These are phyloP conservation scores for Equus przewalskii DNA, from an alignment of 2,113 vertebrate genomes.

Conservation along the genomic window DNA sequence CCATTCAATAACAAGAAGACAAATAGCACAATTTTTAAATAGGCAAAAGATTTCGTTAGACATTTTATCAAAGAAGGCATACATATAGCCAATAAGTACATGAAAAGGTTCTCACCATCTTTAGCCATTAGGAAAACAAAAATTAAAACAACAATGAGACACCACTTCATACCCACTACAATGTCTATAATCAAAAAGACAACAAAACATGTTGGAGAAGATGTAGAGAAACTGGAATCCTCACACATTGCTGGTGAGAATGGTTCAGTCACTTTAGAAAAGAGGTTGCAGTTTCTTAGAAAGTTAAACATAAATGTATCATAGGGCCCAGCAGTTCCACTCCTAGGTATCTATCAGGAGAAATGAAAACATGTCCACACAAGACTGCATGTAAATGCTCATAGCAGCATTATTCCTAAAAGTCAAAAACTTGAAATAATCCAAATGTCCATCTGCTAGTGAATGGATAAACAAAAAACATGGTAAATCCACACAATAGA, in stretches of 20 bases:
- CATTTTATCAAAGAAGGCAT: background rate
- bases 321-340: background rate
- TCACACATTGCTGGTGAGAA: background rate
- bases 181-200: background rate
- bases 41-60: background rate
- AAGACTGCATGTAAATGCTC: background rate
- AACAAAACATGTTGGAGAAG: background rate
- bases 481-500: background rate
- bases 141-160: background rate
- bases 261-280: background rate
- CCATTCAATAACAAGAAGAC: background rate
- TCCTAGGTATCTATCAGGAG: background rate
- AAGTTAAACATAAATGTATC: background rate
- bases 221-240: background rate
- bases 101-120: background rate
- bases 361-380: background rate
- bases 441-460: background rate
- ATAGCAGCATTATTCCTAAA: background rate
- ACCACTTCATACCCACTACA: background rate
- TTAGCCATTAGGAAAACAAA: background rate
- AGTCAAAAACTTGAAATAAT: background rate
- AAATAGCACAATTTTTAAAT: background rate
- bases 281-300: background rate
- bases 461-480: background rate
- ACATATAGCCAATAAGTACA: background rate